Percentiles rank a stretch among this genome's conserved stretches.
These are phyloP conservation scores for Chlamydotis undulata DNA, from an alignment of 2,113 vertebrate genomes.

Conservation along the genomic window DNA sequence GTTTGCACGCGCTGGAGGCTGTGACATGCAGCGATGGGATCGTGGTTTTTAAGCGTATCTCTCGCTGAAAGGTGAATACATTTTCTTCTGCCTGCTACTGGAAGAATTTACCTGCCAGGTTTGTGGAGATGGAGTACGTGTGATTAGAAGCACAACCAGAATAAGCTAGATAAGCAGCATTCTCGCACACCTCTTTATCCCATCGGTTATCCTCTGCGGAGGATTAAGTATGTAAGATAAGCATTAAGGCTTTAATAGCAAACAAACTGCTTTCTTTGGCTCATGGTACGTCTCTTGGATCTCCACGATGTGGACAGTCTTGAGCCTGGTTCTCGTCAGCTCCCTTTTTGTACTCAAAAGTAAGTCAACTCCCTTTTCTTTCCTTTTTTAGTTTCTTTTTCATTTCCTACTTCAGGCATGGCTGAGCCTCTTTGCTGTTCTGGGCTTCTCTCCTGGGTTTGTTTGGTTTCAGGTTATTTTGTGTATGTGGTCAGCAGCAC, in stretches of 20 bases:
- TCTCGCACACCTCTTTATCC: slow-evolving; percentile 75
- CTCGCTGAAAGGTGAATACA: neutral
- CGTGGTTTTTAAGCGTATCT: neutral
- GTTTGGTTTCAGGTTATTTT: neutral
- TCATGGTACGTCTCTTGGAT: slow-evolving; percentile 57
- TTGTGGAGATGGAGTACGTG: neutral
- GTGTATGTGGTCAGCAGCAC: neutral
- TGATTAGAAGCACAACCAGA: slow-evolving; percentile 1
- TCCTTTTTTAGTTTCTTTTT: neutral
- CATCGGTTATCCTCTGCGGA: slow-evolving; percentile 50
- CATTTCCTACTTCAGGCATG: fast-evolving
- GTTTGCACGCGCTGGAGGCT: neutral
- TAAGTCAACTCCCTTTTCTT: slow-evolving; percentile 66
- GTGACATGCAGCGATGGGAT: neutral
- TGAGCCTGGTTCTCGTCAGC: slow-evolving; percentile 66
- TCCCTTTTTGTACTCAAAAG: slow-evolving; percentile 74
- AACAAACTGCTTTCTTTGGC: slow-evolving; percentile 78
- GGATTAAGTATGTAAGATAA: slow-evolving; percentile 79
- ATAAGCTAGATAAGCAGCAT: slow-evolving; percentile 44
- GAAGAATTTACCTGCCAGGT: neutral
- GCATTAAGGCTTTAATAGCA: slow-evolving; percentile 75
- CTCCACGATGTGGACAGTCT: slow-evolving; percentile 76
- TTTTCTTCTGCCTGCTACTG: neutral
- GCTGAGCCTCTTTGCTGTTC: neutral
- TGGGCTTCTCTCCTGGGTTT: neutral